These are phyloP conservation scores for Coluber constrictor DNA, from an alignment of 2,797 vertebrate genomes.

Conservation along the genomic window DNA sequence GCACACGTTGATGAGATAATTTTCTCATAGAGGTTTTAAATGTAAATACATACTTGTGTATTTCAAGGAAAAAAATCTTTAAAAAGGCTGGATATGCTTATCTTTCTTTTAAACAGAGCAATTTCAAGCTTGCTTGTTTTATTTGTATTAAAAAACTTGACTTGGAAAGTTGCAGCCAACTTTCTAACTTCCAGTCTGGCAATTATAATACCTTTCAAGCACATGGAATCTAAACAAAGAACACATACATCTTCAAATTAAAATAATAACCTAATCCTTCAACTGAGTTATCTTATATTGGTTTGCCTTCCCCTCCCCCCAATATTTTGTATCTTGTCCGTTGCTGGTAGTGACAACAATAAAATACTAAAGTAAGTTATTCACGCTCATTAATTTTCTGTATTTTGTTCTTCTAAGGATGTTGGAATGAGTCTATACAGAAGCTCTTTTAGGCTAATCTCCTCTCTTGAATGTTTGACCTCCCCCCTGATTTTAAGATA, in stretches of 20 bases:
- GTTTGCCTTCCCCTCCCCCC: constrained; percentile 43
- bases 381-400: constrained; percentile 67
- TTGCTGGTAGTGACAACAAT: constrained; percentile 64
- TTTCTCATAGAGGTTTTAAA: background rate
- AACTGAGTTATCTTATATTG: constrained; percentile 61
- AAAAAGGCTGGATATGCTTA: background rate
- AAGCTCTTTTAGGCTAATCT: constrained; percentile 71
- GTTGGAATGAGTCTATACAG: constrained; percentile 70
- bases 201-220: constrained; percentile 46
- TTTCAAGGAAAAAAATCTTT: background rate
- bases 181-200: constrained; percentile 22
- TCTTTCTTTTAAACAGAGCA: background rate
- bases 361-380: constrained; percentile 64
- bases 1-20: background rate
- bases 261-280: constrained; percentile 66
- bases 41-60: background rate
- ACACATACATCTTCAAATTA: constrained; percentile 58
- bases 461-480: constrained; percentile 69
- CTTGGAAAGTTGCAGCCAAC: constrained; percentile 14
- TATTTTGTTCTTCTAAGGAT: constrained; percentile 73
- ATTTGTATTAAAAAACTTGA: background rate
- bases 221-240: constrained; percentile 61
- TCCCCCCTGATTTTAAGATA: constrained; percentile 61
- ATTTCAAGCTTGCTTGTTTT: constrained; percentile 1
- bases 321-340: constrained; percentile 52